Evolutionary conservation across 1,140 invertebrate genomes (phyloP).

Genomic region (Drosophila mojavensis): DNA sequence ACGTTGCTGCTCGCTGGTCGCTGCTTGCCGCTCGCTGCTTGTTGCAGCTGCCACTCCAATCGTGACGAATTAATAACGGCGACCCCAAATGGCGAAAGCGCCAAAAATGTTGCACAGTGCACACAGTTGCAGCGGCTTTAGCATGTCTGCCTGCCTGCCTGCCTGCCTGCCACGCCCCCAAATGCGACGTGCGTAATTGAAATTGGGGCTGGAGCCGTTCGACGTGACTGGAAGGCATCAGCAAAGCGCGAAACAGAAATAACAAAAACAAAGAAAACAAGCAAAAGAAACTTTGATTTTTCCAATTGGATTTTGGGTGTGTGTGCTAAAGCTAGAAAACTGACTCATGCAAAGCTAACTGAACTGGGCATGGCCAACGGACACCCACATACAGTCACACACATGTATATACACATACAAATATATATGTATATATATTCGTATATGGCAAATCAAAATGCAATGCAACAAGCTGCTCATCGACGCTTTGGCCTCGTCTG

Average conservation of each 20-base stretch:
- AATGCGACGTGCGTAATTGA: conserved; percentile 23
- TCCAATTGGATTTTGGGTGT: conserved; percentile 39
- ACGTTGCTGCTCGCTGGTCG: conserved; percentile 10
- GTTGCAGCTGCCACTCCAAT: conserved; percentile 65
- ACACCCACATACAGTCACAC: conserved; percentile 22
- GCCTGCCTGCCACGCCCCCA: conserved; percentile 20
- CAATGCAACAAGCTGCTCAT: conserved; percentile 35
- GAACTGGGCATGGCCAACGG: conserved; percentile 35
- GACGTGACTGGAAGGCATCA: conserved; percentile 42
- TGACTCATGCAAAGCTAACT: conserved; percentile 39
- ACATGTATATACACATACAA: neutral
- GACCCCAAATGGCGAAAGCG: conserved; percentile 40
- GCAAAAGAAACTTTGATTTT: conserved; percentile 18
- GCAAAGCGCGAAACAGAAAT: neutral
- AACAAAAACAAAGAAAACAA: too few relatives aligned
- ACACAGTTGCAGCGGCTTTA: neutral
- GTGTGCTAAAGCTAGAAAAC: conserved; percentile 34
- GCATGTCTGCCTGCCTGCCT: neutral
- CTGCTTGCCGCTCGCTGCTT: neutral
- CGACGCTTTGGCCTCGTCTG: conserved; percentile 32
- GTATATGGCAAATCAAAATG: conserved; percentile 66
- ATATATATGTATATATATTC: conserved; percentile 6
- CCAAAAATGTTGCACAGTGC: conserved; percentile 3
- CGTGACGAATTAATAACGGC: conserved; percentile 78
- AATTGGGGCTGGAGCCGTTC: conserved; percentile 19